These are phyloP conservation scores for Ceyx cyanopectus DNA, from an alignment of 2,113 vertebrate species.

Conservation along the genomic window DNA sequence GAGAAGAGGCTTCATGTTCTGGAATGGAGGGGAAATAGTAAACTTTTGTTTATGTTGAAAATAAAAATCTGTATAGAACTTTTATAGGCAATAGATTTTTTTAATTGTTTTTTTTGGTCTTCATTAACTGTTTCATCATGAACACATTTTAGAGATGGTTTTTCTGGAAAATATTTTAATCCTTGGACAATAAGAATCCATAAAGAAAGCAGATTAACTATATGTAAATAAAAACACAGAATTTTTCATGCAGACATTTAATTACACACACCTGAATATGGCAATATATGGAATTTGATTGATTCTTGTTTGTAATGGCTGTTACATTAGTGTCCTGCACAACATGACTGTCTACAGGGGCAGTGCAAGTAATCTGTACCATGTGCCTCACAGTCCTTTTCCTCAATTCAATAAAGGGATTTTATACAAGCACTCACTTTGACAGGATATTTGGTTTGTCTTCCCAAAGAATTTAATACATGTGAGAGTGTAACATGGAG, in stretches of 20 bases:
- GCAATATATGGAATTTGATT: neutral
- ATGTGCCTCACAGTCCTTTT: neutral
- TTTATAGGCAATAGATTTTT: neutral
- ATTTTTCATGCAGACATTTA: neutral
- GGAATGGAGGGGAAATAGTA: neutral
- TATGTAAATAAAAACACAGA: neutral
- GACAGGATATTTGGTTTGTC: neutral
- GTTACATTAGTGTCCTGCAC: neutral
- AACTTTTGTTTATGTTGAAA: neutral
- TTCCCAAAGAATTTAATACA: neutral
- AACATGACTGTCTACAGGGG: neutral
- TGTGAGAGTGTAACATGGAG: neutral
- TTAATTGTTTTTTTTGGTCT: neutral
- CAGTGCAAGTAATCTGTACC: neutral
- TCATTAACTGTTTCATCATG: neutral
- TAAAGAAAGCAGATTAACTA: neutral
- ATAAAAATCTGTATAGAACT: neutral
- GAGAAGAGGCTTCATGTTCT: neutral
- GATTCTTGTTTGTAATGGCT: neutral
- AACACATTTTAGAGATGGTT: fast-evolving
- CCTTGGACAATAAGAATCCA: neutral
- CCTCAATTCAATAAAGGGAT: neutral
- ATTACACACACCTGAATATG: neutral
- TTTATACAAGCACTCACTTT: no score
- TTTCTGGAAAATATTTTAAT: neutral